Evolutionary conservation across 2,797 vertebrate species (phyloP), one percentile per base, ranked within the genome.

Genomic region (Galaxias olidus): DNA sequence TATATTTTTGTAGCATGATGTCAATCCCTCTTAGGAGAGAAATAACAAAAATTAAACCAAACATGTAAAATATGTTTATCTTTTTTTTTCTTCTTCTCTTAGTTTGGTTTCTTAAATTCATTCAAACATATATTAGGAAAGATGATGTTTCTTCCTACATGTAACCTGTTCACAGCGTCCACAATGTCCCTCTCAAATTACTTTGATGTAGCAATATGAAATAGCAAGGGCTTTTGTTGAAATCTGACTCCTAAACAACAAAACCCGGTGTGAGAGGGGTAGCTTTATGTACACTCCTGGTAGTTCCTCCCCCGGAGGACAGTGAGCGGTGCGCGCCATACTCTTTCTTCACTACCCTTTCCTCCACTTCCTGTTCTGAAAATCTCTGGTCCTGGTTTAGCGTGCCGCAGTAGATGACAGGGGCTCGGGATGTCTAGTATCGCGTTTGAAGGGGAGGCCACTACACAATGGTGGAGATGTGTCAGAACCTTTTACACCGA

Each of bases 201-300:
- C 73, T 80, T 91, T 90, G 69, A 92, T 92, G 92, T 93, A 92
- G 92, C 92, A 92, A 91, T 92, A 93, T 91, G 82, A 78, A 90
- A 89, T 90, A 92, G 91, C 80, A 92, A 93, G 91, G 92, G 92
- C 88, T 92, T 92, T 87, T 84, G 77, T 83, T 81, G 86, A 84
- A 83, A 90, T 83, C 79, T 79, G 82, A 83, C 84, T 72, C 72
- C 84, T 80, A 83, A 82, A 84, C 74, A 83, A 70, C 80, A 74
- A 43, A 55, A 80, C 59, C 71, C 73, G 77, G 68, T 49, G 80
- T 76, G 6, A 3, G 30, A 30, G 70, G 65, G 81, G 85, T 90
- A 90, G 88, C 88, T 91, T 89, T 82, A 84, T 81, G 80, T 59
- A 61, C 78, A 82, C 72, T 72, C 75, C 66, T 71, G 66, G 71